Evolutionary conservation across 2,797 vertebrate species (phyloP).

Genomic region (Clarias pachynema): DNA sequence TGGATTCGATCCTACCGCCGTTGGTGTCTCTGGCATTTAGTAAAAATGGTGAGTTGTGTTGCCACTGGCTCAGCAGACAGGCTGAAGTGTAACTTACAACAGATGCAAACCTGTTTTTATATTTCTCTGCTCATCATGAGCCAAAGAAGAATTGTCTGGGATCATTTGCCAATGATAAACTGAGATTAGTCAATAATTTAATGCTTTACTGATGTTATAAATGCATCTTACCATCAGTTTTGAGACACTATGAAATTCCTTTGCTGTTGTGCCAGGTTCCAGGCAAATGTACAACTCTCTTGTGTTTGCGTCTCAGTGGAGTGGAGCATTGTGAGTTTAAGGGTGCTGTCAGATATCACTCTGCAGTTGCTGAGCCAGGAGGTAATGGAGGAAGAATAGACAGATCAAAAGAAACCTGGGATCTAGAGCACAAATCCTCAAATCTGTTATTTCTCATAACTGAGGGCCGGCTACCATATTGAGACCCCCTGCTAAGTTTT

Average conservation of each 20-base stretch:
- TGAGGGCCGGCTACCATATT: constrained; percentile 87
- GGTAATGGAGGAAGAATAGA: constrained; percentile 63
- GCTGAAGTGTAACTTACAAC: constrained; percentile 41
- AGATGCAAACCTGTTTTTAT: constrained; percentile 13
- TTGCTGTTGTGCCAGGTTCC: constrained; percentile 36
- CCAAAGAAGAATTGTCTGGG: constrained; percentile 16
- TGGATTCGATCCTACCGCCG: constrained; percentile 82
- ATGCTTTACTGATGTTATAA: constrained; percentile 5
- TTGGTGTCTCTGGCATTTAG: constrained; percentile 85
- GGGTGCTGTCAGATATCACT: constrained; percentile 86
- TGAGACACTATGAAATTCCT: background rate
- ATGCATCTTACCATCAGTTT: constrained; percentile 4
- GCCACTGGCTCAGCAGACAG: constrained; percentile 36
- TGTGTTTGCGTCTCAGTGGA: constrained; percentile 79
- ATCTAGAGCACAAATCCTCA: constrained; percentile 58
- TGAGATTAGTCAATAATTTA: constrained; percentile 5
- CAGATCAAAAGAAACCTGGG: constrained; percentile 58
- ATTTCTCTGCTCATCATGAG: constrained; percentile 1
- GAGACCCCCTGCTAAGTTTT: constrained; percentile 61
- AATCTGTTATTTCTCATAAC: constrained; percentile 78
- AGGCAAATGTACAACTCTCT: constrained; percentile 17
- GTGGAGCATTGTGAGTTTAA: constrained; percentile 88
- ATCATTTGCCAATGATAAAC: constrained; percentile 2
- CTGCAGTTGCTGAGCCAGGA: constrained; percentile 81
- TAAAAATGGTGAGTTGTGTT: constrained; percentile 82